A percentile compares a stretch with the other conserved stretches of the same genome.
Conservation (phyloP, 2,113 vertebrate species). For the Neogobius melanostomus region DNA sequence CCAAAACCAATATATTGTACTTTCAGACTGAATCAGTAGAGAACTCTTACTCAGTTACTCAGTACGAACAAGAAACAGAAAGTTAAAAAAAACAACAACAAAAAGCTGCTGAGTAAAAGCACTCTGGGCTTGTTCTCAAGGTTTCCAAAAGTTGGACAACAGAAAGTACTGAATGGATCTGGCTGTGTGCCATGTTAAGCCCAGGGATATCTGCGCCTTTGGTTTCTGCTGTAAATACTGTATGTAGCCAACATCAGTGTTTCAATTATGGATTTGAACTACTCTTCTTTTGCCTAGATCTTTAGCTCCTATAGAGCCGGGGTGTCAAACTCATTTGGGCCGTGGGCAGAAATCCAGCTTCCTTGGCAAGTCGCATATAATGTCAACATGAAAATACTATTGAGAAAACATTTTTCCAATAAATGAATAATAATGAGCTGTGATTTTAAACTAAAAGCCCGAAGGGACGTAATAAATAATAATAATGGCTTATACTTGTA, state of each 20-base stretch:
- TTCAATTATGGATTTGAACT: not conserved
- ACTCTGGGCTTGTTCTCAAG: not conserved
- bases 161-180: slow-evolving; percentile 2
- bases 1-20: not conserved
- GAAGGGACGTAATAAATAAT: no score
- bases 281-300: no score
- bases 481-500: no score
- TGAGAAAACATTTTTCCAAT: no score
- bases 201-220: not conserved
- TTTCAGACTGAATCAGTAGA: not conserved
- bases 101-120: not conserved
- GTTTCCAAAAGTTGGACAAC: not conserved
- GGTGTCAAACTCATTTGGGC: no score
- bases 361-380: no score
- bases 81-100: not conserved
- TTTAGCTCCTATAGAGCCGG: no score
- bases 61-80: not conserved
- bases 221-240: not conserved
- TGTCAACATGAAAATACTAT: no score
- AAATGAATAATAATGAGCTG: no score
- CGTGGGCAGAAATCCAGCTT: no score
- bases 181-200: not conserved
- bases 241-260: no score
- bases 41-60: not conserved
- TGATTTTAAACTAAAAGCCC: no score